Conservation (phyloP, 2,888 invertebrate genomes). For the Trimorus sp. region DNA sequence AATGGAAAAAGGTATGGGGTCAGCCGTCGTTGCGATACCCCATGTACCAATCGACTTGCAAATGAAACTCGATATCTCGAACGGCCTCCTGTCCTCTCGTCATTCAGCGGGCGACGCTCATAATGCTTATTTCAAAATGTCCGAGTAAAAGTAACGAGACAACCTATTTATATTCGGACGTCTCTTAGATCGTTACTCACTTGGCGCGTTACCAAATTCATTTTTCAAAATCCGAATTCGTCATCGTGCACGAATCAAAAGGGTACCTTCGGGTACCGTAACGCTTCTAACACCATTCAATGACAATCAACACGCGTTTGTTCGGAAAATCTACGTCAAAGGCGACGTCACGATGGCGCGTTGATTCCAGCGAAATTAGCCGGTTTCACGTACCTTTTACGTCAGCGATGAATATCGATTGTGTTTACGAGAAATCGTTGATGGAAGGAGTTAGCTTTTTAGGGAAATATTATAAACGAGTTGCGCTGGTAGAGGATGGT, state of each 20-base stretch:
- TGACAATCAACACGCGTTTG: no score
- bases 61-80: slow-evolving; percentile 72
- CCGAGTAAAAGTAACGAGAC: slow-evolving; percentile 54
- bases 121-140: slow-evolving; percentile 58
- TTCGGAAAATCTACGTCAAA: no score
- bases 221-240: background rate
- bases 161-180: slow-evolving; percentile 45
- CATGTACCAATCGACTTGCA: slow-evolving; percentile 72
- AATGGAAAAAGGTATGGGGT: slow-evolving; percentile 70
- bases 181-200: slow-evolving; percentile 36
- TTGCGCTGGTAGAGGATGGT: no score
- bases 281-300: no score
- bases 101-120: slow-evolving; percentile 53
- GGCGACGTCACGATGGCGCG: no score
- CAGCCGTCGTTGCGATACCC: slow-evolving; percentile 65
- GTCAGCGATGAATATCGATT: no score
- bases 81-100: slow-evolving; percentile 63
- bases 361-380: no score
- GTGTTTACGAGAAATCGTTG: no score
- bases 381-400: no score
- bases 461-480: no score
- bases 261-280: no score
- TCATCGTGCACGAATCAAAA: background rate
- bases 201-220: background rate
- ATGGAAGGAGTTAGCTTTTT: no score